Evolutionary conservation across 2,113 vertebrate species (phyloP).

Genomic region (Nesoenas mayeri): DNA sequence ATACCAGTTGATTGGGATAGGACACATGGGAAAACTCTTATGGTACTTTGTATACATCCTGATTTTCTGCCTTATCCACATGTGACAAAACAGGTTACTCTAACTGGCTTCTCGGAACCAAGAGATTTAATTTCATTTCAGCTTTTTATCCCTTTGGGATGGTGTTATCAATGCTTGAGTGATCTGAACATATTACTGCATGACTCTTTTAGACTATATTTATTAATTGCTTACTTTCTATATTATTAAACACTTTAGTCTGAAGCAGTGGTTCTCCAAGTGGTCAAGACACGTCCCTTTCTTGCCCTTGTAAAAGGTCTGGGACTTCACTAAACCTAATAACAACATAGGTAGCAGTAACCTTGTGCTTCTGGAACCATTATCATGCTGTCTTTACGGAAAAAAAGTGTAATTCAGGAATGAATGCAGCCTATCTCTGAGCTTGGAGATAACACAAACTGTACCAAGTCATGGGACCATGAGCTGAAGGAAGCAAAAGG

Average conservation of each 20-base stretch:
- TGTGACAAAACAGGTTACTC: neutral
- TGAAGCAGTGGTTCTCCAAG: neutral
- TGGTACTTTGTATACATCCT: neutral
- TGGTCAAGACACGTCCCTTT: neutral
- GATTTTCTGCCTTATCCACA: neutral
- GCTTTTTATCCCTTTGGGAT: neutral
- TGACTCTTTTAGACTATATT: neutral
- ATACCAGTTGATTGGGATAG: neutral
- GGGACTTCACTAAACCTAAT: neutral
- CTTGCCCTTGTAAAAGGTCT: neutral
- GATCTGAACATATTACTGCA: neutral
- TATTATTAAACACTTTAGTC: neutral
- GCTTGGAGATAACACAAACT: neutral
- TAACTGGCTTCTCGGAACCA: neutral
- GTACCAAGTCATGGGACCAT: neutral
- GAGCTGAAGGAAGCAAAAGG: neutral
- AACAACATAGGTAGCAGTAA: neutral
- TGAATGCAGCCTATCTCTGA: neutral
- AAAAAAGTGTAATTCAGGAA: neutral
- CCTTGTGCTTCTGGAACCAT: neutral
- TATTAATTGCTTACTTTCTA: neutral
- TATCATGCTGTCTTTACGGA: neutral
- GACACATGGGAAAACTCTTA: neutral
- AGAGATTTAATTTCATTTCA: constrained; percentile 24
- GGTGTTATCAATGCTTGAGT: neutral